These are phyloP conservation scores for Micromys minutus DNA, from an alignment of 2,113 vertebrate genomes.

Conservation along the genomic window DNA sequence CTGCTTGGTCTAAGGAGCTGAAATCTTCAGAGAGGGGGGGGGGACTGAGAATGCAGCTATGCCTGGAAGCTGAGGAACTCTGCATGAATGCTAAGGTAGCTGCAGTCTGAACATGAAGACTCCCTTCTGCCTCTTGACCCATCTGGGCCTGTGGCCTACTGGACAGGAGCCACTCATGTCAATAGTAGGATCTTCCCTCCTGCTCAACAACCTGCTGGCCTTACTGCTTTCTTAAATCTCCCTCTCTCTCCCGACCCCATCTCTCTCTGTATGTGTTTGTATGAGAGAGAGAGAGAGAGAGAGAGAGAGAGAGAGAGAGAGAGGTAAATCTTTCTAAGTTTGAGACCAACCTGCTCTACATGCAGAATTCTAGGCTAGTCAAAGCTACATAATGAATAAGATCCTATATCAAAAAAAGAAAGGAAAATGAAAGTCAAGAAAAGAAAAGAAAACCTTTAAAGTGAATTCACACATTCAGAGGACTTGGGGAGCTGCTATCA, in stretches of 20 bases:
- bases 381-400: not conserved
- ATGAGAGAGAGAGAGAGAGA: no score
- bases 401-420: not conserved
- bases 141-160: not conserved
- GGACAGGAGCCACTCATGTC: not conserved
- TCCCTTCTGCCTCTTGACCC: not conserved
- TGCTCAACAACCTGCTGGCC: not conserved
- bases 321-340: not conserved
- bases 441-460: slow-evolving; percentile 37
- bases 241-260: no score
- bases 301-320: not conserved
- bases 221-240: not conserved
- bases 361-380: not conserved
- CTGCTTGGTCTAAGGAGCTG: not conserved
- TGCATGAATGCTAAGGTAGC: not conserved
- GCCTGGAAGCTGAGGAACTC: not conserved
- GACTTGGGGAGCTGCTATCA: not conserved
- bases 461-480: not conserved
- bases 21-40: not conserved
- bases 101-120: not conserved
- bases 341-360: not conserved
- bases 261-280: not conserved
- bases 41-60: not conserved
- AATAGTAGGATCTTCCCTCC: no score
- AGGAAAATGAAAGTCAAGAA: not conserved